Percentiles rank a stretch among this genome's conserved stretches.
These are phyloP conservation scores for Dendrophyllia cribrosa DNA, from an alignment of 64 coral and sea anemone species.

Conservation along the genomic window DNA sequence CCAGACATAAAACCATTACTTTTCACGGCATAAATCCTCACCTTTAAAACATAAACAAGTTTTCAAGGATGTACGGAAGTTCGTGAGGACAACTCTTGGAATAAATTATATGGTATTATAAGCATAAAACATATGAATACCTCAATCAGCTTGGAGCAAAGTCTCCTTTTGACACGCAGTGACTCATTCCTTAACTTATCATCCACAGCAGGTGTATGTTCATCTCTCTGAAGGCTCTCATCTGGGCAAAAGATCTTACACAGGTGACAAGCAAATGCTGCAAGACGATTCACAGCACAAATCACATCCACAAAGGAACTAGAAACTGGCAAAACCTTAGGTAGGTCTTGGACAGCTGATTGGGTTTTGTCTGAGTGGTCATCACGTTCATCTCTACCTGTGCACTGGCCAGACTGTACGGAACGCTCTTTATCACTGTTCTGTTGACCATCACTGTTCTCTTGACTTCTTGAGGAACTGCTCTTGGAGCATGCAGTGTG, in stretches of 20 bases:
- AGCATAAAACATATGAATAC: slow-evolving; percentile 14
- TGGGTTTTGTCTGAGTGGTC: not conserved
- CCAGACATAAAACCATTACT: too few relatives aligned
- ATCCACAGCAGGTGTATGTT: slow-evolving; percentile 29
- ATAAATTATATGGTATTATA: too few relatives aligned
- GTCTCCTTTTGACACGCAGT: slow-evolving; percentile 51
- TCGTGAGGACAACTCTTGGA: too few relatives aligned
- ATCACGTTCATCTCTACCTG: not conserved
- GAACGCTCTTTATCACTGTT: not conserved
- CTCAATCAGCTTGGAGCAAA: slow-evolving; percentile 78
- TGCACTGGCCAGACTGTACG: not conserved
- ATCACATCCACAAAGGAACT: slow-evolving; percentile 84
- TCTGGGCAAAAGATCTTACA: slow-evolving; percentile 81
- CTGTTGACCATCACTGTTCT: not conserved
- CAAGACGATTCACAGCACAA: slow-evolving; percentile 74
- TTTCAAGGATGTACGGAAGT: too few relatives aligned
- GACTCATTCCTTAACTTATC: slow-evolving; percentile 18
- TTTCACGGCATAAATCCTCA: too few relatives aligned
- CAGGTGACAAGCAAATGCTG: slow-evolving; percentile 85
- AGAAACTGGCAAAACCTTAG: slow-evolving; percentile 14
- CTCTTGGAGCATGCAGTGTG: not conserved
- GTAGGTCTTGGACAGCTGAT: not conserved
- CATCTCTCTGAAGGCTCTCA: slow-evolving; percentile 29
- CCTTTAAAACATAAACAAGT: too few relatives aligned
- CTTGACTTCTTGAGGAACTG: not conserved